Evolutionary conservation across 2,797 vertebrate genomes (phyloP), one percentile per base, ranked within the genome.

Genomic region (Gouania willdenowi): DNA sequence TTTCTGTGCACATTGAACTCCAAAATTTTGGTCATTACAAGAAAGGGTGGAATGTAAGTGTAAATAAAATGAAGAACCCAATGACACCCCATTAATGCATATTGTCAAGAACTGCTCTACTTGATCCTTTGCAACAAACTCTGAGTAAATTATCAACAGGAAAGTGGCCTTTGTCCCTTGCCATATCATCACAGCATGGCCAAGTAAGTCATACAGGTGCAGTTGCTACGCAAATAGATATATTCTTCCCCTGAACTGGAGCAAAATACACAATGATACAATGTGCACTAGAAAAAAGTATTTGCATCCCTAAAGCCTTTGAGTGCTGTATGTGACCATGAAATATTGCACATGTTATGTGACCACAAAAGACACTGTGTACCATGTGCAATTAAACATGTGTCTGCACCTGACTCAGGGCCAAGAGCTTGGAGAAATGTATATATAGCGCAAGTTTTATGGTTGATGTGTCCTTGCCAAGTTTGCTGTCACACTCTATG

Each of bases 311-410:
- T n/a, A 16, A 42, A 41, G 19, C 27, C 26, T 45, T 28, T 10
- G 14, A 33, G 45, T 40, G 47, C 42, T 46, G 40, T 37, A 41
- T 59, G 53, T 63, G 28, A 56, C 31, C 33, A 12, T 21, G 31
- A 30, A 16, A 65, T 39, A 10, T 0, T 28, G 19, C 47, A 54
- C 47, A 51, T 27, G 19, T 44, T 41, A 46, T 25, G 15, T 30
- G 15, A 64, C 27, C 29, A 5, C 16, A 53, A 36, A 48, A 53
- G 13, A 47, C 46, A 38, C 1, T 9, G n/a, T 8, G 24, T 5
- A 35, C 24, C n/a, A n/a, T 44, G 48, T 36, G 12, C 32, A 23
- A 14, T 29, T 33, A 47, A 39, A 47, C 29, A 14, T 46, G 26
- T 22, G 41, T 26, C 23, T 28, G 26, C 41, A 34, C 36, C 16